A percentile compares a stretch with the other conserved stretches of the same genome.
Conservation (phyloP, 2,113 vertebrate species). For the Cinclus cinclus region DNA sequence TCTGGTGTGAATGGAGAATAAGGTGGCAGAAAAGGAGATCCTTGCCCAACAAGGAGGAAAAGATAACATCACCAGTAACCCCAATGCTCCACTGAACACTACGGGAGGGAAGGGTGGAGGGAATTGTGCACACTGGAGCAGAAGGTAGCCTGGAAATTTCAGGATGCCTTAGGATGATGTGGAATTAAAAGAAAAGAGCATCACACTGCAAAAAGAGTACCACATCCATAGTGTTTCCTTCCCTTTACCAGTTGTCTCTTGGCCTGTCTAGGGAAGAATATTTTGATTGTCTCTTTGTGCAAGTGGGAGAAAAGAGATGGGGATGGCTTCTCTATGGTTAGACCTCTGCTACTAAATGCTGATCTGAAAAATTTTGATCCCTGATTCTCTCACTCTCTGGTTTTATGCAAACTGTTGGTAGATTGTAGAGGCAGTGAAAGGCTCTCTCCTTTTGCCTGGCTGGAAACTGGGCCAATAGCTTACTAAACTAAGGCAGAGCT, state of each 20-base stretch:
- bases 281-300: not conserved
- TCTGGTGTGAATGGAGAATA: too few species aligned
- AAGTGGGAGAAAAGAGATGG: not conserved
- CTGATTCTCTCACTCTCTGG: not conserved
- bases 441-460: not conserved
- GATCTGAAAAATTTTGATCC: not conserved
- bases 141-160: not conserved
- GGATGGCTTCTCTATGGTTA: not conserved
- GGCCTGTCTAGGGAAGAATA: not conserved
- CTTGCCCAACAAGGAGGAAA: not conserved
- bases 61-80: not conserved
- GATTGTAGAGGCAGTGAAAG: not conserved
- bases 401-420: not conserved
- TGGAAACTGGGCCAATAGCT: not conserved
- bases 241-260: not conserved
- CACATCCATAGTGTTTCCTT: not conserved
- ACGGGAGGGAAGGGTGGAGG: not conserved
- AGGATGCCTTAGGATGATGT: not conserved
- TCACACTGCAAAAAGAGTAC: not conserved
- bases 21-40: not conserved
- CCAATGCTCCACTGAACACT: accelerated
- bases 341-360: not conserved
- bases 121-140: not conserved
- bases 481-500: not conserved
- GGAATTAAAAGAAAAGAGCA: not conserved